Evolutionary conservation across 2,113 vertebrate species (phyloP), one percentile per base, ranked within the genome.

Genomic region (Lepus europaeus): DNA sequence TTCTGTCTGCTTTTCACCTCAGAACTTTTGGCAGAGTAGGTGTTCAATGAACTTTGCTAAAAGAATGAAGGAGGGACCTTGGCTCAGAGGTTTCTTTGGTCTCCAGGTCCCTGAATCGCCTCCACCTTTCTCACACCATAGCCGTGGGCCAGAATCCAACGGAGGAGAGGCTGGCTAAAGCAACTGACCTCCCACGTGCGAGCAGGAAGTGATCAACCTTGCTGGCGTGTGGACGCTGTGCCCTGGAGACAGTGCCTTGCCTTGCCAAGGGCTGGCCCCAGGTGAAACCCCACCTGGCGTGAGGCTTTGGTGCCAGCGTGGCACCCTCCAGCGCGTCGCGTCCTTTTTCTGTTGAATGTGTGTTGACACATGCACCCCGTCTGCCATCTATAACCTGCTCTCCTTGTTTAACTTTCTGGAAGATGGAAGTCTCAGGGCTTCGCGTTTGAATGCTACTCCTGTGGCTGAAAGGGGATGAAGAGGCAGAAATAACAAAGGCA

Each of bases 391-490:
- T 88, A 68, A n/a, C 72, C 4, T 0, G 1, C 61, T 70, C 56
- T 45, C 73, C 68, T 84, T 66, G 78, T 78, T 79, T 78, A 81
- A 73, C 95, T 87, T 94, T 87, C 91, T 2, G 1, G 80, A 91
- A 82, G 96, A 95, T 77, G 66, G 83, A 73, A 16, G 51, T 93
- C 79, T 92, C 23, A 0, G n/a, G 79, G 51, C n/a, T 96, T 94
- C 59, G 87, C 68, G 95, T 96, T 81, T 85, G 64, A 85, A 92
- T 93, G 73, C 61, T 23, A 20, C 36, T 77, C 70, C 95, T 95
- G 89, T 76, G 86, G 93, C 74, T 86, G 74, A 66, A 59, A 81
- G 56, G 45, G 53, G 33, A n/a, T 17, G 49, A 74, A 29, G 69
- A 77, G 69, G 31, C 77, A 89, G 53, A 53, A 83, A 79, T 8